These are phyloP conservation scores for Pteruthius melanotis DNA, from an alignment of 2,113 vertebrate species.

Conservation along the genomic window DNA sequence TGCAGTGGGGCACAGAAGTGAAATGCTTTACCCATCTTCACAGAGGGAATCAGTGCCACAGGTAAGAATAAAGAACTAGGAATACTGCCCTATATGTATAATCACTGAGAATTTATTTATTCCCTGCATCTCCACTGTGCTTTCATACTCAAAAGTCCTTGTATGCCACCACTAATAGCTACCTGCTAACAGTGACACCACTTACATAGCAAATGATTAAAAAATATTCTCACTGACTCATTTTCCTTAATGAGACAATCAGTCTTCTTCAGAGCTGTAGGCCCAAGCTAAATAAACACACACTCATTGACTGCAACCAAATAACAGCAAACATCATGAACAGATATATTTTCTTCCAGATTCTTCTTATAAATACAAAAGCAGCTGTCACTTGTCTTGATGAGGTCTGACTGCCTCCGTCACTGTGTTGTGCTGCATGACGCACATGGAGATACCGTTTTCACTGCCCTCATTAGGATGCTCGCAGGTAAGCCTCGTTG, in stretches of 20 bases:
- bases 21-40: not conserved
- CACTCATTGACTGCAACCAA: not conserved
- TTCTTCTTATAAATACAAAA: not conserved
- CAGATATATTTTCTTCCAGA: not conserved
- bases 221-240: not conserved
- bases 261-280: not conserved
- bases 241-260: conserved; percentile 1
- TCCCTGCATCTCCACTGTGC: not conserved
- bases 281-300: not conserved
- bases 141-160: not conserved
- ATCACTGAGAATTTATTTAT: not conserved
- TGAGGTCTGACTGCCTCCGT: not conserved
- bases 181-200: not conserved
- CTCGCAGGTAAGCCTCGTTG: not conserved
- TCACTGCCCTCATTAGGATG: not conserved
- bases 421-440: not conserved
- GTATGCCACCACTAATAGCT: not conserved
- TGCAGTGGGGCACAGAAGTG: not conserved
- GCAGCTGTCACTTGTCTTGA: not conserved
- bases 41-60: not conserved
- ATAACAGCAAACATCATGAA: not conserved
- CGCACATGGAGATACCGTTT: not conserved
- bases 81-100: not conserved
- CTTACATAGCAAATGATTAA: not conserved
- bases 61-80: not conserved